Evolutionary conservation across 1,140 invertebrate species (phyloP).

Genomic region (Ostrea denselamellosa): DNA sequence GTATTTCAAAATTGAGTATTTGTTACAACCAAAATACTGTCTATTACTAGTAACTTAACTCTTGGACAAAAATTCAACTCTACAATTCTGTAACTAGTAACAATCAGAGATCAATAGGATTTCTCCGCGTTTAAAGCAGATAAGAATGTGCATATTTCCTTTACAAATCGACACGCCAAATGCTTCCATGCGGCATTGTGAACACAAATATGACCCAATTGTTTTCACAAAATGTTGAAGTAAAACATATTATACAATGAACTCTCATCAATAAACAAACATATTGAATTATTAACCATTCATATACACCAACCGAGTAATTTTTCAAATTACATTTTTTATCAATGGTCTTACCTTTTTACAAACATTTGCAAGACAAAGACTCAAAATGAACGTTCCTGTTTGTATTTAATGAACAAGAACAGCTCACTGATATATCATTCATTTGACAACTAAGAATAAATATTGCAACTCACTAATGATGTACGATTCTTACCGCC

Average conservation of each 20-base stretch:
- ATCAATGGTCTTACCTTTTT: slow-evolving; percentile 43
- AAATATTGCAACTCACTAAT: slow-evolving; percentile 41
- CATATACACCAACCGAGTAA: background rate
- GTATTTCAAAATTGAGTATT: background rate
- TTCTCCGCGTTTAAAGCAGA: slow-evolving; percentile 29
- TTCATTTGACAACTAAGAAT: slow-evolving; percentile 39
- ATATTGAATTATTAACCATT: slow-evolving; percentile 6
- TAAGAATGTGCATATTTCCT: slow-evolving; percentile 30
- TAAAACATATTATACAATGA: background rate
- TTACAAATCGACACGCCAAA: slow-evolving; percentile 24
- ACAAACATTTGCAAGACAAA: slow-evolving; percentile 45
- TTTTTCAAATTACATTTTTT: slow-evolving; percentile 9
- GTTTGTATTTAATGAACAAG: slow-evolving; percentile 5
- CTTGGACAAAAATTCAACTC: background rate
- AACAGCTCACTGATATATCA: slow-evolving; percentile 39
- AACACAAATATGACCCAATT: slow-evolving; percentile 10
- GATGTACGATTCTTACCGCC: slow-evolving; percentile 1
- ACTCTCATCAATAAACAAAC: background rate
- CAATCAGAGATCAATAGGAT: slow-evolving; percentile 2
- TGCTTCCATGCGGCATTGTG: slow-evolving; percentile 26
- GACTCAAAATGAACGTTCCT: slow-evolving; percentile 35
- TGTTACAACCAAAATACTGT: background rate
- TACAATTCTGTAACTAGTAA: background rate
- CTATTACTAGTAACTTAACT: background rate
- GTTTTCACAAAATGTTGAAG: background rate